phyloP scores from a whole-genome alignment of 2,113 vertebrate genomes.

The Sinocyclocheilus anshuiensis region DNA sequence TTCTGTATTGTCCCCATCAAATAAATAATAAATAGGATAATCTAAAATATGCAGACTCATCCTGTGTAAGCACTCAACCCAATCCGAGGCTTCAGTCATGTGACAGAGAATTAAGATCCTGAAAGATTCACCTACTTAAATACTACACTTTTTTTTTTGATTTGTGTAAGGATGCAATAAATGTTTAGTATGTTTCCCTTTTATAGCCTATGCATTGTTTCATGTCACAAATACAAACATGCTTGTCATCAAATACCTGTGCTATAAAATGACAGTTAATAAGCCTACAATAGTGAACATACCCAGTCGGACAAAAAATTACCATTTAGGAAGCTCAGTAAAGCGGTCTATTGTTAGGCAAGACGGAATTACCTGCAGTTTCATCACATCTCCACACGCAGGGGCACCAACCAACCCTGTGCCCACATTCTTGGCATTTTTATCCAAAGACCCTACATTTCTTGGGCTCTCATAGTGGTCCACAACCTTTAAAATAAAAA shows the following conservation, averaged over 20 bases:
- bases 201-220: too few relatives aligned
- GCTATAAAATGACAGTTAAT: not conserved
- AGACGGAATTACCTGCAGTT: conserved; percentile 82
- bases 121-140: not conserved
- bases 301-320: not conserved
- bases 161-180: too few relatives aligned
- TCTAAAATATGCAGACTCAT: not conserved
- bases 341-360: not conserved
- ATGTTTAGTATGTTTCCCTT: too few relatives aligned
- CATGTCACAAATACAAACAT: too few relatives aligned
- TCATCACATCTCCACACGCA: conserved; percentile 97
- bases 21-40: not conserved
- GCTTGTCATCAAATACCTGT: too few relatives aligned
- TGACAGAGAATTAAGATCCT: not conserved
- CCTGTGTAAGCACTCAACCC: not conserved
- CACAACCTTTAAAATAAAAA: conserved; percentile 79
- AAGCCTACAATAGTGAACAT: not conserved
- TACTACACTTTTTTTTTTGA: not conserved
- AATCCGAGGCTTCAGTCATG: not conserved
- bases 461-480: conserved; percentile 97
- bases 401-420: conserved; percentile 95
- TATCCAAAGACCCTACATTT: conserved; percentile 91
- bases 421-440: conserved; percentile 89
- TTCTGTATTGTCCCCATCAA: not conserved
- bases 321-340: not conserved